Base-by-base conservation (phyloP, 2,113 vertebrate species). In the Pelusios castaneus region DNA sequence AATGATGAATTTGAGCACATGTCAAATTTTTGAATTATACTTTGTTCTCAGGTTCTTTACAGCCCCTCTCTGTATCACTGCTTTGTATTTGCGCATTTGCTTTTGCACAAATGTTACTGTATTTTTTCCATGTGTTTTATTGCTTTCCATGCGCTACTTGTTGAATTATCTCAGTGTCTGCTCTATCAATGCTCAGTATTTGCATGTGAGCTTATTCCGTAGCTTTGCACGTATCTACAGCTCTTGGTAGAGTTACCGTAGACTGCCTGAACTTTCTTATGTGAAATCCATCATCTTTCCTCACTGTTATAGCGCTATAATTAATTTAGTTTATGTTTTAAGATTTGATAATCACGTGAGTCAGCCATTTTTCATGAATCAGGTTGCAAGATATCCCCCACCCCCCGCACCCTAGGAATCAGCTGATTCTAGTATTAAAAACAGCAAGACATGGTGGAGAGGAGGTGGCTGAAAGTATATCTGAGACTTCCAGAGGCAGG, bases 301-400 rank as follows among this genome's bases (percentile, higher is more conserved):
- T 3, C 89, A 38, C 45, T 67, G 60, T 19, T 8, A 77, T 25
- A 70, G 88, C 51, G 80, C 25, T 75, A 27, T 45, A 41, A 73
- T 73, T 60, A 90, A 77, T 75, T 52, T 47, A 3, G 25, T 92
- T 67, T 1, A 4, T 84, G 24, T 24, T 88, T n/a, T 88, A 82
- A n/a, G 80, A 93, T 82, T 86, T 88, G 3, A 27, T 88, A 89
- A 24, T 45, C 88, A 54, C 27, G 82, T 31, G 82, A 84, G 43
- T 80, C 52, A 85, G 10, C 70, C 0, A 76, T 83, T 95, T 92
- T 56, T 24, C 7, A 17, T n/a, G 63, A 19, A 67, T 19, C 63
- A 38, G 34, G 21, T 67, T 67, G 38, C 9, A 22, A 67, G 63
- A 38, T 67, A 8, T 38, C 63, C 34, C 4, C 34, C n/a, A 8